Evolutionary conservation across 2,797 vertebrate species (phyloP), one percentile per base, ranked within the genome.

Genomic region (Emys orbicularis): DNA sequence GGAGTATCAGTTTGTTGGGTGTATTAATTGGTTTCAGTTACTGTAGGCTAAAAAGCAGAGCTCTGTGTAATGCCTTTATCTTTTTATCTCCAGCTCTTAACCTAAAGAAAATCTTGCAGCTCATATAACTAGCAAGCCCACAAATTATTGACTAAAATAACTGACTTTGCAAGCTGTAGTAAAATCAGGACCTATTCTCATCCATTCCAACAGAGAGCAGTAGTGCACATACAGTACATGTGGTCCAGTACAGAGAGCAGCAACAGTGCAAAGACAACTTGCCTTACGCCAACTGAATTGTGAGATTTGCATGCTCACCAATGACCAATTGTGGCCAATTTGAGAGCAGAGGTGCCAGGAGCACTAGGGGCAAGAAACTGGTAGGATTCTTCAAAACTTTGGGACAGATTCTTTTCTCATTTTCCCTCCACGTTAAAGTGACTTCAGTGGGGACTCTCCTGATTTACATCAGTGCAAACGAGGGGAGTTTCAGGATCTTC

Each of bases 121-220:
- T 96, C 25, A 49, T 82, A 2, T 86, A 83, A 90, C 92, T 34
- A 76, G 83, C 37, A 74, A 53, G 57, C 10, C 12, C 74, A 68
- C 50, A 79, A 89, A 83, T 34, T 1, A 74, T 34, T 79, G 27
- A n/a, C 34, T 79, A 76, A 79, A 21, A 72, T 53, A 92, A 94
- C 80, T 86, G 3, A 47, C 10, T 61, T n/a, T 16, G 3, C 34
- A 53, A 50, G 57, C 81, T 96, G 86, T 79, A 53, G 37, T 12
- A 50, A 82, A 34, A 13, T 12, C 25, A 9, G 47, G 50, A 49
- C 56, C 79, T 6, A 12, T 85, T 83, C 68, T 53, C 7, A 3
- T 2, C 34, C 27, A 31, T 23, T 95, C 96, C 97, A 97, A 96
- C 96, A 97, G 96, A 88, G 96, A 97, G 97, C 97, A 96, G 96